phyloP scores from a whole-genome alignment of 2,888 invertebrate species.

The Clusia tigrina region DNA sequence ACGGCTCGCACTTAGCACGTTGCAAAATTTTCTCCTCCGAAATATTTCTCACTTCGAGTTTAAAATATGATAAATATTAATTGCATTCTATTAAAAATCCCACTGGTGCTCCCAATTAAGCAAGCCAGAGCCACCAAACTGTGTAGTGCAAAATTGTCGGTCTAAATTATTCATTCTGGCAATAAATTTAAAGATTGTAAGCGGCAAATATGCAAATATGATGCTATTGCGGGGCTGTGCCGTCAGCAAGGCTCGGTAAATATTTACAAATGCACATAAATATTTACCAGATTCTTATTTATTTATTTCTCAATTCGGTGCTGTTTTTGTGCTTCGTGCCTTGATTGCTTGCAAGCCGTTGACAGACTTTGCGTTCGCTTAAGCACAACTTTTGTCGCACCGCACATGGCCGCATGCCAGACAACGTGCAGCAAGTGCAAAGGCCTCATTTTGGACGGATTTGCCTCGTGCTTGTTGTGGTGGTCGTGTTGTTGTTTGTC shows the following conservation, averaged over 20 bases:
- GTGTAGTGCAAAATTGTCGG: neutral
- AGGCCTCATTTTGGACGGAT: neutral
- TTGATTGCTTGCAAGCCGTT: neutral
- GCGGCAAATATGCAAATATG: neutral
- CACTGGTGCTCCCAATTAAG: no score
- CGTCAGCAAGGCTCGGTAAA: neutral
- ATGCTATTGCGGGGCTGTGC: neutral
- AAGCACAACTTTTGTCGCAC: neutral
- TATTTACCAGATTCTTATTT: neutral
- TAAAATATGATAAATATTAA: neutral
- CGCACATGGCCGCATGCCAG: neutral
- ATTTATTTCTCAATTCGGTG: neutral
- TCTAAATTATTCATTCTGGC: neutral
- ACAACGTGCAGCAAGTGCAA: neutral
- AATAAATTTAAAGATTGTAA: neutral
- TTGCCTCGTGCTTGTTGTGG: neutral
- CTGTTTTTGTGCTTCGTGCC: neutral
- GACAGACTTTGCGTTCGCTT: neutral
- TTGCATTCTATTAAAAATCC: no score
- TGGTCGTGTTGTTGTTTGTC: neutral
- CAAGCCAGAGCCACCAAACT: no score
- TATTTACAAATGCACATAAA: conserved; percentile 7
- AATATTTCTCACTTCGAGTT: no score
- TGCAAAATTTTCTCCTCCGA: no score
- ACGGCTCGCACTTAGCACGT: no score